Conservation (phyloP, 1,140 invertebrate species). For the Dinoponera quadriceps region DNA sequence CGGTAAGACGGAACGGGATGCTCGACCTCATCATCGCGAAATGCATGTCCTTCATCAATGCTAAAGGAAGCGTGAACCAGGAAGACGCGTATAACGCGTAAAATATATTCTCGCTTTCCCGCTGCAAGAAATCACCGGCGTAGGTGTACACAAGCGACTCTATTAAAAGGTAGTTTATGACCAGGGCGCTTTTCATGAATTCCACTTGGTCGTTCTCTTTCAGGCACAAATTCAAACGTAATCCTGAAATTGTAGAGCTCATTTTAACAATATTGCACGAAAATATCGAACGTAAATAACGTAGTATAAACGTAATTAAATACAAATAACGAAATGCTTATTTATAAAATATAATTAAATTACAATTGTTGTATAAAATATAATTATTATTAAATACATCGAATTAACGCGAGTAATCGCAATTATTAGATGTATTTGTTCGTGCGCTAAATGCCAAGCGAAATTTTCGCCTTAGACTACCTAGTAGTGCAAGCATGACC, state of each 20-base stretch:
- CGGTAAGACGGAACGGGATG: slow-evolving; percentile 65
- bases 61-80: slow-evolving; percentile 70
- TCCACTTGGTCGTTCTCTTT: slow-evolving; percentile 27
- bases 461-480: slow-evolving; percentile 31
- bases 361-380: neutral
- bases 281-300: too few species aligned
- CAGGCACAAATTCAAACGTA: slow-evolving; percentile 68
- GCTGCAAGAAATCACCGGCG: slow-evolving; percentile 68
- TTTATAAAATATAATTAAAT: neutral
- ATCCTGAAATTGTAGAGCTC: slow-evolving; percentile 60
- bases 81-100: slow-evolving; percentile 59
- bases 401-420: too few species aligned
- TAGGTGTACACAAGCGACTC: slow-evolving; percentile 71
- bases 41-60: slow-evolving; percentile 58
- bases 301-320: neutral
- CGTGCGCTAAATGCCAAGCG: neutral
- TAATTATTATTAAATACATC: neutral
- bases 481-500: slow-evolving; percentile 18
- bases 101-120: slow-evolving; percentile 53
- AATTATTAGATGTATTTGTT: neutral
- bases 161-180: slow-evolving; percentile 61
- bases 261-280: neutral
- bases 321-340: neutral
- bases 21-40: slow-evolving; percentile 72
- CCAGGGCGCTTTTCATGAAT: slow-evolving; percentile 45